phyloP scores from a whole-genome alignment of 2,113 vertebrate genomes.

The Meles meles region DNA sequence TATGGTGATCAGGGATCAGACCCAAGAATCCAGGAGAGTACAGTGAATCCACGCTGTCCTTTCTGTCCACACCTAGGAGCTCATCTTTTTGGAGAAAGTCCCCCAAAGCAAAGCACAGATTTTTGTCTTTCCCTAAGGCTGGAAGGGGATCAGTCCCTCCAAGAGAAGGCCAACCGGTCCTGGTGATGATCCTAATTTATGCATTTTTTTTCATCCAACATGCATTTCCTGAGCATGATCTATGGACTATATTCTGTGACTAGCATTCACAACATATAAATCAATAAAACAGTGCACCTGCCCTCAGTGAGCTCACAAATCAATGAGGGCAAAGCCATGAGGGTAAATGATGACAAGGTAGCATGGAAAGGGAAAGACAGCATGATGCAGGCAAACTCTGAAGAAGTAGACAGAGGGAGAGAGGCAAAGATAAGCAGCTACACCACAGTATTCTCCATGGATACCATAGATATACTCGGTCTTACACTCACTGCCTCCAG shows the following conservation, averaged over 20 bases:
- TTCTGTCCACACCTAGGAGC: neutral
- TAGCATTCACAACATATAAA: neutral
- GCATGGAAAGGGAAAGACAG: neutral
- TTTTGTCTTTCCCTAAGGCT: neutral
- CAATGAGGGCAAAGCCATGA: neutral
- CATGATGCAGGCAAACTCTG: neutral
- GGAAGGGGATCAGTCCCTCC: neutral
- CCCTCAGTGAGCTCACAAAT: neutral
- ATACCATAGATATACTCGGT: fast-evolving
- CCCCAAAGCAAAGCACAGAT: neutral
- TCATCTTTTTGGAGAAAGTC: neutral
- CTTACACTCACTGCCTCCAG: neutral
- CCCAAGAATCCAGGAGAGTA: neutral
- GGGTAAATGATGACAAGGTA: neutral
- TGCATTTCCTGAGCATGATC: neutral
- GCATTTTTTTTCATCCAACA: neutral
- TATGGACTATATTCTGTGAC: neutral
- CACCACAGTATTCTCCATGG: fast-evolving
- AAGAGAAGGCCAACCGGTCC: neutral
- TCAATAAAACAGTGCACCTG: neutral
- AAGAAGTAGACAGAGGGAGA: neutral
- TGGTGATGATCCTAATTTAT: neutral
- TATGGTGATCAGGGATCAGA: neutral
- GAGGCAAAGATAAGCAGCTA: neutral
- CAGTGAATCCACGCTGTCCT: neutral